Evolutionary conservation across 2,113 vertebrate species (phyloP).

Genomic region (Takifugu bimaculatus): DNA sequence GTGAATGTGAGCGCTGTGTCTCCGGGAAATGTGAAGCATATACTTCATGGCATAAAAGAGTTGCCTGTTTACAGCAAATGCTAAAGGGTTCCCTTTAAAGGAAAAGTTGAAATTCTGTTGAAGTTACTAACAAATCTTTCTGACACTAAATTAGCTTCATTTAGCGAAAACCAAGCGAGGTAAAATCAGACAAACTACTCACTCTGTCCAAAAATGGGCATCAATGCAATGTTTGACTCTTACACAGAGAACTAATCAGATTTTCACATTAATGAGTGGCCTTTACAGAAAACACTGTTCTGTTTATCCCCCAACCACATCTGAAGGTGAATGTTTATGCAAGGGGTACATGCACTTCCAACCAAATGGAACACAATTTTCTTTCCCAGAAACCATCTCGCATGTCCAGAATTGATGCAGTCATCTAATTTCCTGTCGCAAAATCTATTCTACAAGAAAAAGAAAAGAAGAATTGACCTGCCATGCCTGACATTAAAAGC

Average conservation of each 20-base stretch:
- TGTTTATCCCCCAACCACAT: conserved; percentile 34
- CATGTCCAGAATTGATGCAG: no score
- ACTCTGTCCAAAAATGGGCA: no score
- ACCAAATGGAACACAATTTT: conserved; percentile 2
- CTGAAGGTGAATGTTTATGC: conserved; percentile 18
- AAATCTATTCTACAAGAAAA: no score
- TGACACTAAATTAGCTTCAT: no score
- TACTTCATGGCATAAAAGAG: no score
- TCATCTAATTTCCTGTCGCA: no score
- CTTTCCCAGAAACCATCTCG: conserved; percentile 2
- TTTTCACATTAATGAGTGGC: conserved; percentile 15
- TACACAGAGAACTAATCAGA: no score
- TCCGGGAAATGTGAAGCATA: conserved; percentile 10
- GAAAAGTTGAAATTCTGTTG: background rate
- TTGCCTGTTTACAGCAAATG: no score
- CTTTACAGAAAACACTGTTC: conserved; percentile 23
- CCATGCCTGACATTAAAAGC: conserved; percentile 6
- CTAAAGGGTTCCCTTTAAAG: background rate
- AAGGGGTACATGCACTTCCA: conserved; percentile 11
- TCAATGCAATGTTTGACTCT: no score
- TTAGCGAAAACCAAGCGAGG: no score
- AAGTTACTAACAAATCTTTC: background rate
- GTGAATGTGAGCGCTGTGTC: background rate
- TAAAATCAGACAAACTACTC: no score
- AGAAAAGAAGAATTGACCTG: background rate